These are phyloP conservation scores for Pyxicephalus adspersus DNA, from an alignment of 2,113 vertebrate species.

Conservation along the genomic window DNA sequence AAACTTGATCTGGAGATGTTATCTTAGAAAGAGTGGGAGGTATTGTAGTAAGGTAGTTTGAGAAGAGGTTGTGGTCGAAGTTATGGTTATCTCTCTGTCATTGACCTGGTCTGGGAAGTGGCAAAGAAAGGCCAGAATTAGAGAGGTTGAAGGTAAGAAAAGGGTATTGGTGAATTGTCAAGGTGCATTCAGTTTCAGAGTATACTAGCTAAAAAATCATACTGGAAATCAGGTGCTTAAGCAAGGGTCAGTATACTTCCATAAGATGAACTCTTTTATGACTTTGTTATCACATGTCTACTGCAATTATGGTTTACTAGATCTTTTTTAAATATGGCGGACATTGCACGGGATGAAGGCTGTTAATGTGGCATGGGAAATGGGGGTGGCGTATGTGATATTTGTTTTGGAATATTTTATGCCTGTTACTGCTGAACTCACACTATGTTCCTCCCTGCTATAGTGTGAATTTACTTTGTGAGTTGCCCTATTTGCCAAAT, in stretches of 20 bases:
- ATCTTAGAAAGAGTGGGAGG: too few relatives aligned
- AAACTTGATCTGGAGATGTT: too few relatives aligned
- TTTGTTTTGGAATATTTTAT: background rate
- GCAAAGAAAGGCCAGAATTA: too few relatives aligned
- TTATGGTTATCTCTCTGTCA: background rate
- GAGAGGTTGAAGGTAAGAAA: too few relatives aligned
- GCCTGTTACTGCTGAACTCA: background rate
- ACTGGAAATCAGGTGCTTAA: background rate
- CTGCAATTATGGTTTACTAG: slow-evolving; percentile 5
- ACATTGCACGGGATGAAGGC: slow-evolving; percentile 3
- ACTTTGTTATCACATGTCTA: background rate
- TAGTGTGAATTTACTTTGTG: background rate
- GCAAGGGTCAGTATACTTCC: slow-evolving; percentile 2
- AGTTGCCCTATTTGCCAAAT: background rate
- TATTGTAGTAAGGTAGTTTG: too few relatives aligned
- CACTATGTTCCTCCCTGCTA: background rate
- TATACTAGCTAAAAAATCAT: too few relatives aligned
- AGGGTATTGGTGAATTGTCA: too few relatives aligned
- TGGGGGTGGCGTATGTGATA: background rate
- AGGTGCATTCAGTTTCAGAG: too few relatives aligned
- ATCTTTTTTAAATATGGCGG: background rate
- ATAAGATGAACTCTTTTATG: slow-evolving; percentile 23
- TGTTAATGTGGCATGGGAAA: background rate
- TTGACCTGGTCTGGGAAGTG: too few relatives aligned
- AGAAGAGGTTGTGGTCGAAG: too few relatives aligned